Conservation (phyloP, 2,888 invertebrate species). For the Lasioglossum malachurum region DNA sequence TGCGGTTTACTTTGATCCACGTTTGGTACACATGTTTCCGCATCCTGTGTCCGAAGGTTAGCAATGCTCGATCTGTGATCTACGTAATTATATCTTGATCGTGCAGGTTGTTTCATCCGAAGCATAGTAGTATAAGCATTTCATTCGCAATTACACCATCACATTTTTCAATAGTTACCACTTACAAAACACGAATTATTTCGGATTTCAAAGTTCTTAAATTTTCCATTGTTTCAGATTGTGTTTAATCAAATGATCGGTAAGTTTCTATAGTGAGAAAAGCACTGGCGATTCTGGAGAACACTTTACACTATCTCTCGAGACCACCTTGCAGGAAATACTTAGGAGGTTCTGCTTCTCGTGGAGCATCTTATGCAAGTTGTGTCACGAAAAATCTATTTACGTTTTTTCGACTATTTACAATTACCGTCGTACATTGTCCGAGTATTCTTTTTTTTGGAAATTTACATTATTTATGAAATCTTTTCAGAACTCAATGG, state of each 20-base stretch:
- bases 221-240: background rate
- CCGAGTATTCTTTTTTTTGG: background rate
- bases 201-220: background rate
- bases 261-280: background rate
- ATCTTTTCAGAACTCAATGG: background rate
- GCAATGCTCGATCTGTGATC: background rate
- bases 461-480: background rate
- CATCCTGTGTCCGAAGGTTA: background rate
- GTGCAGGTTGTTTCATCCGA: background rate
- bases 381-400: background rate
- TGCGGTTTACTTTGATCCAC: background rate
- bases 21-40: background rate
- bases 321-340: background rate
- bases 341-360: background rate
- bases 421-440: background rate
- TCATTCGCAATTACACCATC: background rate
- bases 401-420: background rate
- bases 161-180: background rate
- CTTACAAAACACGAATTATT: background rate
- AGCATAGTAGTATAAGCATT: background rate
- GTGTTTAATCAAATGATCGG: background rate
- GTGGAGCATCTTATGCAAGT: background rate
- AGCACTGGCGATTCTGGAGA: background rate
- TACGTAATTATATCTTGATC: background rate
- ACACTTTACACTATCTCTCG: background rate